These are phyloP conservation scores for Temnothorax ravouxi DNA, from an alignment of 2,888 invertebrate genomes.

Conservation along the genomic window DNA sequence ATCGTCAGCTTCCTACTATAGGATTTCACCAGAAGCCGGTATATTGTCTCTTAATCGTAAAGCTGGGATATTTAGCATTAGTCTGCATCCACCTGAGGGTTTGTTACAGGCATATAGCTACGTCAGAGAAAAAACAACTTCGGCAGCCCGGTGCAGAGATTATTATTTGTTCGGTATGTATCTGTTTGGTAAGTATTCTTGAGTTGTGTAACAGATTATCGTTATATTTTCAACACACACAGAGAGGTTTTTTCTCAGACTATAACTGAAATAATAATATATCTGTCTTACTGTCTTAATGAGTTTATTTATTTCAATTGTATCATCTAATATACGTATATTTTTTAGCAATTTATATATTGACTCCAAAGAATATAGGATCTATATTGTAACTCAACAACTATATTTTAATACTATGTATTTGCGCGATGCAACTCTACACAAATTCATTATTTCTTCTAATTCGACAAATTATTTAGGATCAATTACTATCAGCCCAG, in stretches of 20 bases:
- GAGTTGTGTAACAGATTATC: conserved; percentile 62
- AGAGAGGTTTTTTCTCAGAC: background rate
- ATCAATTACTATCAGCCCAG: conserved; percentile 95
- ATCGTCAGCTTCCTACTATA: conserved; percentile 79
- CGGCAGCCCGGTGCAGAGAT: conserved; percentile 84
- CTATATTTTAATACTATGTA: background rate
- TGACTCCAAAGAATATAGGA: conserved; percentile 22
- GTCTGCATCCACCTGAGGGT: conserved; percentile 88
- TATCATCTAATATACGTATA: conserved; percentile 1
- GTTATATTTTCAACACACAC: conserved; percentile 11
- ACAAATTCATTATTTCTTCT: conserved; percentile 42
- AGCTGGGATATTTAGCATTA: conserved; percentile 84
- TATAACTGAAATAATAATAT: background rate
- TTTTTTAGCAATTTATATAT: conserved; percentile 18
- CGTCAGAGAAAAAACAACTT: conserved; percentile 82
- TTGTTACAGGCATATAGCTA: conserved; percentile 88
- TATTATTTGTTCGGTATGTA: conserved; percentile 66
- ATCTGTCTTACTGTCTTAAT: background rate
- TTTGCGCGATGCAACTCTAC: background rate
- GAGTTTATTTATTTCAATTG: conserved; percentile 18
- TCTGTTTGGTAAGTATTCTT: conserved; percentile 72
- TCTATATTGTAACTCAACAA: conserved; percentile 10
- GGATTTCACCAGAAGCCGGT: conserved; percentile 67
- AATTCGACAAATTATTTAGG: conserved; percentile 88
- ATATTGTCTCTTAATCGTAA: conserved; percentile 64